A percentile compares a stretch with the other conserved stretches of the same genome.
Conservation (phyloP, 2,797 vertebrate species). For the Amblyraja radiata region DNA sequence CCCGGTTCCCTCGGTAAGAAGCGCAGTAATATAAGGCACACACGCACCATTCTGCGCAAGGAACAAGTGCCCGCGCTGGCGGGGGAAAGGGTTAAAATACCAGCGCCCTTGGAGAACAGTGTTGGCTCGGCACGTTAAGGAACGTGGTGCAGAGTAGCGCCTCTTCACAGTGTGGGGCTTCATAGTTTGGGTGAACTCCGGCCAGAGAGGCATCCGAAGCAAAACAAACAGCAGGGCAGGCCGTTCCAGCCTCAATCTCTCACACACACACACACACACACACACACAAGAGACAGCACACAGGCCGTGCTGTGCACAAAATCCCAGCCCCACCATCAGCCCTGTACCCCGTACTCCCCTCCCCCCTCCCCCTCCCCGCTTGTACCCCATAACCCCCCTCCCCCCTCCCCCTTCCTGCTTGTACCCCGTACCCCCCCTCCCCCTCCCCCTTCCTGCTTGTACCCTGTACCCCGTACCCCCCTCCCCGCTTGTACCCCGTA, state of each 20-base stretch:
- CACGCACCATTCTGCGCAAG: neutral
- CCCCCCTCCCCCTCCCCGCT: neutral
- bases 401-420: too few relatives aligned
- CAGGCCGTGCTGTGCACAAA: neutral
- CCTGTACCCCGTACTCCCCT: too few relatives aligned
- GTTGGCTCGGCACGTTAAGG: neutral
- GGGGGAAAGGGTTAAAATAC: too few relatives aligned
- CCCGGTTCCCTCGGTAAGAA: neutral
- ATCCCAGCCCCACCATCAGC: neutral
- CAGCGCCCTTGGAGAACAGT: neutral
- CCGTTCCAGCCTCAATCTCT: neutral
- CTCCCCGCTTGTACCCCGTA: too few relatives aligned
- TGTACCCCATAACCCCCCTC: too few relatives aligned
- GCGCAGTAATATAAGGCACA: neutral
- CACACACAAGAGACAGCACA: neutral
- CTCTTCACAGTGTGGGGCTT: too few relatives aligned
- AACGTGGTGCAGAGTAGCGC: too few relatives aligned
- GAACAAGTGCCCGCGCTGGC: neutral
- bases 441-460: too few relatives aligned
- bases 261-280: too few relatives aligned
- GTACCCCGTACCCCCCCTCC: too few relatives aligned
- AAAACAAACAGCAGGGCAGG: neutral
- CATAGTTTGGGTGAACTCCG: too few relatives aligned
- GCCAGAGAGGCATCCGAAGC: neutral
- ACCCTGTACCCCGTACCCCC: too few relatives aligned